Conservation (phyloP, 2,797 vertebrate genomes). For the Agapornis canus region DNA sequence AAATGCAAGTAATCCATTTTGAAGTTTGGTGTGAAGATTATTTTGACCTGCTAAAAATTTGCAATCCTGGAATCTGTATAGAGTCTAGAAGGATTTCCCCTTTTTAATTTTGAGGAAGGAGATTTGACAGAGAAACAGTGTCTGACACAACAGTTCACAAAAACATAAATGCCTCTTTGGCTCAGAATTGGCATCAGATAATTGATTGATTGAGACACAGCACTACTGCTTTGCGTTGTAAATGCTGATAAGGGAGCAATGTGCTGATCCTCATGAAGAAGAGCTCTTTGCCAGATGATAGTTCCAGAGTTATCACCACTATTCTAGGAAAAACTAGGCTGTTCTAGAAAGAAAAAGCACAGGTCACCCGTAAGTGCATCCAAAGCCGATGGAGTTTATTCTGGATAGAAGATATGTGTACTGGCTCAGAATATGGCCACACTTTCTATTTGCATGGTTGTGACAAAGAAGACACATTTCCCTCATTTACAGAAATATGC, state of each 20-base stretch:
- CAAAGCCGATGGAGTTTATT: neutral
- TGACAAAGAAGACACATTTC: neutral
- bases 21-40: neutral
- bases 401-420: neutral
- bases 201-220: neutral
- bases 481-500: neutral
- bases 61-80: neutral
- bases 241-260: neutral
- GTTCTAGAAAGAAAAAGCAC: neutral
- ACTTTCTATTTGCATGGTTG: neutral
- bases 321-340: neutral
- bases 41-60: neutral
- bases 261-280: neutral
- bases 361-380: neutral
- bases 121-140: neutral
- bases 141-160: constrained; percentile 7
- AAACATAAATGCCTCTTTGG: neutral
- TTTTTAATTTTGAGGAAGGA: neutral
- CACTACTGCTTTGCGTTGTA: neutral
- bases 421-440: neutral
- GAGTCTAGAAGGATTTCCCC: neutral
- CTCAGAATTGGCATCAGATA: neutral
- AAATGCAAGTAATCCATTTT: neutral
- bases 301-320: neutral
- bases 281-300: neutral